Evolutionary conservation across 2,888 invertebrate species (phyloP).

Genomic region (Heliothis peltigera): DNA sequence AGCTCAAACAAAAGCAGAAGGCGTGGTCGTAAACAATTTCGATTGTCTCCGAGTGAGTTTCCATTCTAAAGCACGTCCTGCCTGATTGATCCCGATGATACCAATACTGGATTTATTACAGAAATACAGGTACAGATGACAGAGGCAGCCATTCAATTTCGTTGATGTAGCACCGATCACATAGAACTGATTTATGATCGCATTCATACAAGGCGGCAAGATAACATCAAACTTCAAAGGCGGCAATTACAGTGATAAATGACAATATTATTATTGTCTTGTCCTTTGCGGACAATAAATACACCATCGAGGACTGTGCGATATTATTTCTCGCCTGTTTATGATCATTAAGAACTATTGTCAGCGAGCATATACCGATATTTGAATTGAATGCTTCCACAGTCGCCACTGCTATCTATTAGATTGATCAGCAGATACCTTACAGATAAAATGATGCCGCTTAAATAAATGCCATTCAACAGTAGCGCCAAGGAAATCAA

Average conservation of each 20-base stretch:
- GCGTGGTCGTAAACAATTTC: slow-evolving; percentile 17
- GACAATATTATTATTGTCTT: slow-evolving; percentile 82
- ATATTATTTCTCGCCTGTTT: slow-evolving; percentile 86
- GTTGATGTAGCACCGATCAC: slow-evolving; percentile 71
- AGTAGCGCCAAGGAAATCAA: slow-evolving; percentile 53
- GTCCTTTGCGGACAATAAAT: slow-evolving; percentile 86
- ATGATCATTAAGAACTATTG: slow-evolving; percentile 87
- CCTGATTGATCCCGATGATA: slow-evolving; percentile 50
- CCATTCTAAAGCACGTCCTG: slow-evolving; percentile 34
- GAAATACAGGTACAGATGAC: slow-evolving; percentile 56
- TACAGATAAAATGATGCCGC: slow-evolving; percentile 75
- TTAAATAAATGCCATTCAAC: slow-evolving; percentile 62
- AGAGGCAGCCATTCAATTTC: slow-evolving; percentile 64
- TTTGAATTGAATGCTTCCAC: slow-evolving; percentile 87
- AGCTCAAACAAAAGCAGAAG: not conserved
- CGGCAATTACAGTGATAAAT: slow-evolving; percentile 87
- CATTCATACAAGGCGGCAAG: slow-evolving; percentile 78
- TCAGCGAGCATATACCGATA: slow-evolving; percentile 79
- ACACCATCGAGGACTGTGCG: slow-evolving; percentile 81
- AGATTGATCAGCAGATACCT: slow-evolving; percentile 83
- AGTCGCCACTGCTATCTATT: slow-evolving; percentile 77
- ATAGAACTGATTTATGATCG: slow-evolving; percentile 75
- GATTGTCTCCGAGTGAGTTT: slow-evolving; percentile 14
- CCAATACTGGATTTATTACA: slow-evolving; percentile 43
- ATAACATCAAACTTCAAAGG: slow-evolving; percentile 88